Evolutionary conservation across 2,888 invertebrate genomes (phyloP).

Genomic region (Sinodicranocentrus sp.): DNA sequence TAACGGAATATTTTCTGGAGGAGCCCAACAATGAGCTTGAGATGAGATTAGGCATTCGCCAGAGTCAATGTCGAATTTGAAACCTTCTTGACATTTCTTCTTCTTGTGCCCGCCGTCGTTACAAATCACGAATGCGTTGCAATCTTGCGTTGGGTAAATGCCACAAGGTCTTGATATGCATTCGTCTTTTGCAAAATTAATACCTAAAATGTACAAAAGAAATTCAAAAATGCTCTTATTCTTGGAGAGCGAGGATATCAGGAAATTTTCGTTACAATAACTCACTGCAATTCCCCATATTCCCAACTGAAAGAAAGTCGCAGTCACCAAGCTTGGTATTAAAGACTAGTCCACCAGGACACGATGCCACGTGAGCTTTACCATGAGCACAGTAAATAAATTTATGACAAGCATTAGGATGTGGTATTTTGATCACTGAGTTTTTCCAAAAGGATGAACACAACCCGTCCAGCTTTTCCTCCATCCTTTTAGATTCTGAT

Average conservation of each 20-base stretch:
- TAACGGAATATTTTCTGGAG: no score
- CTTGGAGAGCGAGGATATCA: no score
- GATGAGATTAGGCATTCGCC: not conserved
- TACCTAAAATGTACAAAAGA: not conserved
- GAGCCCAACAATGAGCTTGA: not conserved
- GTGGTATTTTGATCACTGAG: not conserved
- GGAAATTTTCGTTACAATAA: no score
- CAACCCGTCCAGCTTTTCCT: not conserved
- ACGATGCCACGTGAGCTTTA: constrained; percentile 10
- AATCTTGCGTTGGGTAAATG: not conserved
- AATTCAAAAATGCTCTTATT: no score
- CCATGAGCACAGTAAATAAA: constrained; percentile 59
- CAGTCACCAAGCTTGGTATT: constrained; percentile 11
- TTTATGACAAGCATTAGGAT: constrained; percentile 28
- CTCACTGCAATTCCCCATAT: no score
- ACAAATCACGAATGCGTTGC: not conserved
- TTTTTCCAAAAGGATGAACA: not conserved
- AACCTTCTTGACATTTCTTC: not conserved
- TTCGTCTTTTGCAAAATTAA: not conserved
- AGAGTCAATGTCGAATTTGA: not conserved
- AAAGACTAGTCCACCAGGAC: constrained; percentile 26
- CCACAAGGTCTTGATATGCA: constrained; percentile 2
- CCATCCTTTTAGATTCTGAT: no score
- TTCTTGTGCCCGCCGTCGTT: not conserved
- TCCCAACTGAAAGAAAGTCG: constrained; percentile 13